Base-by-base conservation (phyloP, 2,888 invertebrate genomes). In the Dioctria rufipes region DNA sequence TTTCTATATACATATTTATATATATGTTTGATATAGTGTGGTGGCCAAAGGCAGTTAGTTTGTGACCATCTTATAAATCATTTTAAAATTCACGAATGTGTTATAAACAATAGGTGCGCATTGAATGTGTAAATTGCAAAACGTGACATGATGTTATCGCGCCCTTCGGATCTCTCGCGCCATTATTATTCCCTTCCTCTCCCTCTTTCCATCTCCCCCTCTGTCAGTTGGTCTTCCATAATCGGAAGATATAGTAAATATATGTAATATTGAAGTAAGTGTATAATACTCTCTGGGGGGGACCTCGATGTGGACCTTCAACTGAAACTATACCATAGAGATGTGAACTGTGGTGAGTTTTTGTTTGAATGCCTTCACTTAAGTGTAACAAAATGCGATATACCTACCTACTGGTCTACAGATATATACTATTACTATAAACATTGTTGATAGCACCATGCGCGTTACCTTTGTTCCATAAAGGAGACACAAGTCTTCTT, bases 71-170 rank as follows among this genome's bases (percentile, higher is more conserved):
- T 60, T 66, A 71, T 80, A 80, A 80, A 80, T 80, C 80, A 71
- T 80, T 71, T 80, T 63, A 61, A 80, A 69, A 80, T 80, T 80
- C 61, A 80, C 80, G 80, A 71, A 80, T 71, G 80, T 82, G 73
- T 80, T 81, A 80, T 78, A 80, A 82, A 80, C 81, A 83, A 78
- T 83, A 82, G 66, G 84, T 86, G 25, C 25, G 86, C 86, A 86
- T 85, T 85, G 86, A 87, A 88, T 88, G 87, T 88, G 88, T 88
- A 88, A 88, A 88, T 87, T 88, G 87, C 86, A 88, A 88, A 88
- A 88, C 88, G 88, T 88, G 88, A 88, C 88, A 88, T 87, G 88
- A 87, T 87, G 86, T 87, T 88, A 88, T 88, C 87, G 87, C 87
- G 43, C 78, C 42, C 43, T 25, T 25, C 46, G 65, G 46, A 78